Evolutionary conservation across 1,140 invertebrate genomes (phyloP), one percentile per base, ranked within the genome.

Genomic region (Pentalonia nigronervosa): DNA sequence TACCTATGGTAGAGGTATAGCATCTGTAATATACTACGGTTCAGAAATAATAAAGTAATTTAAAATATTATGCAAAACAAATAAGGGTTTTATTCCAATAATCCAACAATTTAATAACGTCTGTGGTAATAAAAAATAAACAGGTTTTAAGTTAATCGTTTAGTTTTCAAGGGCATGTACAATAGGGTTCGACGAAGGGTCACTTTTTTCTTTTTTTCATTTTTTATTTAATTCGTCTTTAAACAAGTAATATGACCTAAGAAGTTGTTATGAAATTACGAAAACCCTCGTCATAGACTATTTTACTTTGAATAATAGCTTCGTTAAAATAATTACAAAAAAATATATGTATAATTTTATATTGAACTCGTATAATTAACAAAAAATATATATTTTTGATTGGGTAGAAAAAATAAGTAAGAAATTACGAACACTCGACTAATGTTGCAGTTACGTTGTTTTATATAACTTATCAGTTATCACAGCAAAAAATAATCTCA

Each of bases 181-280:
- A 60, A 76, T 76, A 90, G 88, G 88, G 88, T 90, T 60, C 21
- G n/a, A 89, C 14, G 25, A 48, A 89, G 48, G 87, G 87, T 53
- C 48, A 89, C 87, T 50, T 88, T n/a, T 48, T 88, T 88, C 87
- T 50, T 88, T n/a, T 48, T 88, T 88, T 45, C 25, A 34, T 41
- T 83, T 83, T 83, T 83, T 36, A 7, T 83, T 83, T 36, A 7
- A 41, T 41, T 20, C 30, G n/a, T 76, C n/a, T 76, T n/a, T n/a
- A n/a, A n/a, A 76, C n/a, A 76, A n/a, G n/a, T 76, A n/a, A n/a
- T n/a, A n/a, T 53, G 21, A 53, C 50, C 41, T 41, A 41, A 41
- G 41, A 4, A 41, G 50, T 53, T 23, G 50, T 21, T 17, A 11
- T n/a, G 14, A 67, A 30, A 14, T n/a, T n/a, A n/a, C n/a, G 21